Percentiles rank a stretch among this genome's conserved stretches.
These are phyloP conservation scores for Urechis unicinctus DNA, from an alignment of 2,888 invertebrate genomes.

Conservation along the genomic window DNA sequence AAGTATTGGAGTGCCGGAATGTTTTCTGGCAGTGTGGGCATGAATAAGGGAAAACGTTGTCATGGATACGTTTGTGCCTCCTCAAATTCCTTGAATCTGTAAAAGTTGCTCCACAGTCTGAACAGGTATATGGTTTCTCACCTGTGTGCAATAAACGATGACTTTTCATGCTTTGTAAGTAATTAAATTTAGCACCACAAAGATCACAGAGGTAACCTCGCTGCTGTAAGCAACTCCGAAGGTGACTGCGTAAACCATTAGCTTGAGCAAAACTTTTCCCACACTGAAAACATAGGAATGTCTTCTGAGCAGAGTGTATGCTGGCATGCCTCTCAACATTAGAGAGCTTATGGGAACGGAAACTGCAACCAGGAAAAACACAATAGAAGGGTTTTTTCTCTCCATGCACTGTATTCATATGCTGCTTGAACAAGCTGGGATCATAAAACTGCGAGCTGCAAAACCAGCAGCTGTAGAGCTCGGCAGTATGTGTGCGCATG, in stretches of 20 bases:
- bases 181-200: constrained; percentile 30
- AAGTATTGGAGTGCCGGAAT: constrained; percentile 32
- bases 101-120: constrained; percentile 26
- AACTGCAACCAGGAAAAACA: constrained; percentile 23
- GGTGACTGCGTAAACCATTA: constrained; percentile 23
- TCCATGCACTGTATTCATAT: constrained; percentile 21
- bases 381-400: constrained; percentile 26
- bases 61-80: constrained; percentile 31
- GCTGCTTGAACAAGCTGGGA: constrained; percentile 20
- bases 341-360: constrained; percentile 22
- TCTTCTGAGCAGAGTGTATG: constrained; percentile 26
- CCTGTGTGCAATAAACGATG: constrained; percentile 26
- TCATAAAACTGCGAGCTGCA: constrained; percentile 22
- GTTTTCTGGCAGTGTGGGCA: constrained; percentile 29
- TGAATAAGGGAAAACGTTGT: constrained; percentile 26
- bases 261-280: constrained; percentile 27
- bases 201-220: constrained; percentile 28
- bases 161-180: constrained; percentile 22
- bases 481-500: constrained; percentile 20
- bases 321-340: constrained; percentile 25
- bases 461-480: constrained; percentile 20
- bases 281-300: constrained; percentile 26
- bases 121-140: constrained; percentile 28
- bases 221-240: constrained; percentile 24
- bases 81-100: constrained; percentile 31